Evolutionary conservation across 2,113 vertebrate genomes (phyloP).

Genomic region (Oreochromis aureus): DNA sequence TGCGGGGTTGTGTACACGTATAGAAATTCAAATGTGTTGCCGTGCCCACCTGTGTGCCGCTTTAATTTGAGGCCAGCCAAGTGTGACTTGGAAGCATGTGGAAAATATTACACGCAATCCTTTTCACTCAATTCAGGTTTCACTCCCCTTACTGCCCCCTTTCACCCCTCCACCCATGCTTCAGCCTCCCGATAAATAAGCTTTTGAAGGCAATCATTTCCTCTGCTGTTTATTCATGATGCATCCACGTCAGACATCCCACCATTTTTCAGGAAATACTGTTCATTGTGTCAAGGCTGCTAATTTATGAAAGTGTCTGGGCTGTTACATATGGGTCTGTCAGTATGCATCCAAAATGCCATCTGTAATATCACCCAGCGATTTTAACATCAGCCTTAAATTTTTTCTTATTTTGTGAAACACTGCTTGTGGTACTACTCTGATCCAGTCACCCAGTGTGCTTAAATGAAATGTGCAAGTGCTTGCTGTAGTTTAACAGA

Average conservation of each 20-base stretch:
- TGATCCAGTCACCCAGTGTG: conserved; percentile 37
- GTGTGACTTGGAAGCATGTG: conserved; percentile 44
- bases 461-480: conserved; percentile 31
- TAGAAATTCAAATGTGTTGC: background rate
- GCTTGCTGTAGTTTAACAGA: conserved; percentile 22
- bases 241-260: conserved; percentile 9
- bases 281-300: background rate
- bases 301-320: conserved; percentile 16
- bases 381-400: background rate
- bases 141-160: background rate
- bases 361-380: background rate
- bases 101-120: conserved; percentile 49
- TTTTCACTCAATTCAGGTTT: conserved; percentile 14
- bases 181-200: conserved; percentile 33
- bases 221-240: conserved; percentile 37
- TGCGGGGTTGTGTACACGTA: background rate
- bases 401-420: conserved; percentile 31
- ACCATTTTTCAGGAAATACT: conserved; percentile 7
- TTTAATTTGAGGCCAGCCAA: conserved; percentile 53
- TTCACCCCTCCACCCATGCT: background rate
- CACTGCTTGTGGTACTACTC: conserved; percentile 18
- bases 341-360: background rate
- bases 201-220: conserved; percentile 31
- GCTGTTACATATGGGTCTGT: background rate
- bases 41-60: background rate